Conservation (phyloP, 2,888 invertebrate species). For the Conomelus anceps region DNA sequence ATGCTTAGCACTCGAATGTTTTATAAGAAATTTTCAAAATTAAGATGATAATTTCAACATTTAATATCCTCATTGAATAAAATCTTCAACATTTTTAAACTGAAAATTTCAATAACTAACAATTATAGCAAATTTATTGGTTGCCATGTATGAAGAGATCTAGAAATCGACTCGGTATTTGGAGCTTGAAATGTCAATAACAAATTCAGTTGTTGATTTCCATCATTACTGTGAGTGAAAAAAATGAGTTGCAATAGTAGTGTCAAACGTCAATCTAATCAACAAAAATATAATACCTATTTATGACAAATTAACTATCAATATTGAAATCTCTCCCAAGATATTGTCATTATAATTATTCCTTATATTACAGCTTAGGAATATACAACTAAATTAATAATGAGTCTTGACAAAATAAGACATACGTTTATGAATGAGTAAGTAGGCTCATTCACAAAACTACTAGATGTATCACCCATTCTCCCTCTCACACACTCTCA, state of each 20-base stretch:
- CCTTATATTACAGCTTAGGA: background rate
- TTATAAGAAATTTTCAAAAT: no score
- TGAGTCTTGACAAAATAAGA: background rate
- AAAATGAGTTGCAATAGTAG: background rate
- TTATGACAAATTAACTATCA: background rate
- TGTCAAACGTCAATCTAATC: background rate
- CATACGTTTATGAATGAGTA: background rate
- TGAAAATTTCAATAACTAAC: no score
- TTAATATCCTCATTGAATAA: no score
- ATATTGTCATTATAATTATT: background rate
- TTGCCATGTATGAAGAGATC: no score
- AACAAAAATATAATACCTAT: background rate
- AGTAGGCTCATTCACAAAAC: background rate
- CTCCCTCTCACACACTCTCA: background rate
- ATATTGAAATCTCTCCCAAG: background rate
- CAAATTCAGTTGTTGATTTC: background rate
- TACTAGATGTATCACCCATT: background rate
- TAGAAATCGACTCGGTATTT: background rate
- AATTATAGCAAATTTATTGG: no score
- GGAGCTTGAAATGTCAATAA: background rate
- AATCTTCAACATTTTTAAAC: no score
- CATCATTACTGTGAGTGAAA: background rate
- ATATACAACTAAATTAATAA: background rate
- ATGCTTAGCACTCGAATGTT: no score
- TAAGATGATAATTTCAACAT: no score